phyloP scores from a whole-genome alignment of 2,888 invertebrate genomes.

The Drosophila acutilabella region DNA sequence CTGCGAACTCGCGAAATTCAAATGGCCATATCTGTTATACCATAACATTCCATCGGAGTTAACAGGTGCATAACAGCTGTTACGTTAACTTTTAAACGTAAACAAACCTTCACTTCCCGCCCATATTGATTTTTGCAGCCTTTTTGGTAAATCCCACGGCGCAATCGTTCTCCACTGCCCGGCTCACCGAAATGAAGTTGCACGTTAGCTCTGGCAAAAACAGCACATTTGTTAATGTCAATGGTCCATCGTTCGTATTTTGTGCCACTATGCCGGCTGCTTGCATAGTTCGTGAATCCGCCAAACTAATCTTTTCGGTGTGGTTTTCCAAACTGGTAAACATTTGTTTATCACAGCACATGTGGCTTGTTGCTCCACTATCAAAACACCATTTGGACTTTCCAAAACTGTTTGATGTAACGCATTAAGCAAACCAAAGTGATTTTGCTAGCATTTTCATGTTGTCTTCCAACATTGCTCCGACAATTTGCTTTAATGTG shows the following conservation, averaged over 20 bases:
- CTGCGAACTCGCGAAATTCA: constrained; percentile 7
- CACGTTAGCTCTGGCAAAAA: constrained; percentile 1
- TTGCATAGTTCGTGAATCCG: constrained; percentile 10
- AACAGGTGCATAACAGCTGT: constrained; percentile 12
- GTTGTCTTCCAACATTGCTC: not conserved
- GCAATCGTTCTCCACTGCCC: constrained; percentile 3
- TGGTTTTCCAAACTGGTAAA: not conserved
- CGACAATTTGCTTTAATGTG: constrained; percentile 1
- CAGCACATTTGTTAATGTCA: not conserved
- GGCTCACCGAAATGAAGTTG: constrained; percentile 2
- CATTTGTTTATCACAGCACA: too few relatives aligned
- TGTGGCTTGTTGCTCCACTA: constrained; percentile 19
- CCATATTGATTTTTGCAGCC: not conserved
- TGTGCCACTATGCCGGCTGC: constrained; percentile 6
- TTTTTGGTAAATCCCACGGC: constrained; percentile 6
- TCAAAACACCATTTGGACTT: constrained; percentile 10
- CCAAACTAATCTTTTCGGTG: constrained; percentile 24
- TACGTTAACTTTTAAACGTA: not conserved
- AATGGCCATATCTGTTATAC: not conserved
- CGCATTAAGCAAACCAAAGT: not conserved
- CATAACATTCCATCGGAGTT: not conserved
- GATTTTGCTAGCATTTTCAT: not conserved
- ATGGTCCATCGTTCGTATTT: not conserved
- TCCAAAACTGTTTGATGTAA: constrained; percentile 12
- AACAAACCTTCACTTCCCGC: not conserved